phyloP scores from a whole-genome alignment of 1,140 invertebrate genomes.

The Sitobion miscanthi region DNA sequence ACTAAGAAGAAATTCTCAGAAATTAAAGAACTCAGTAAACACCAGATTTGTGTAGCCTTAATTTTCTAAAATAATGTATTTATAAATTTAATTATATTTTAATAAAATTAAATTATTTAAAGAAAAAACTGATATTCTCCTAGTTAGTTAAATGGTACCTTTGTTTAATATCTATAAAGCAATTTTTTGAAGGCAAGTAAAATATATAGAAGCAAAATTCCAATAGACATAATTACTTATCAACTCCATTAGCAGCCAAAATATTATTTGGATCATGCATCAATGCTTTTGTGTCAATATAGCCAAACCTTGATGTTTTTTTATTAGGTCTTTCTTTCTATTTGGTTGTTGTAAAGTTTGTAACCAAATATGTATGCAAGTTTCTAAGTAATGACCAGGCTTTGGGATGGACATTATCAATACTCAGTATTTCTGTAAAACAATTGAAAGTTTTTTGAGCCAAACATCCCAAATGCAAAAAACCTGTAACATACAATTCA shows the following conservation, averaged over 20 bases:
- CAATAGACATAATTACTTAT: background rate
- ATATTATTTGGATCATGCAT: background rate
- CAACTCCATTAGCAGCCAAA: background rate
- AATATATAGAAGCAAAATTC: background rate
- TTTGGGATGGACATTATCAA: background rate
- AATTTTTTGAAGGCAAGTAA: background rate
- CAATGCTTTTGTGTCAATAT: background rate
- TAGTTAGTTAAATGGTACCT: background rate
- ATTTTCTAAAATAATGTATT: background rate
- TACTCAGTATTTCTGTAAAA: background rate
- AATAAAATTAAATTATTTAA: background rate
- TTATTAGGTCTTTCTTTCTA: background rate
- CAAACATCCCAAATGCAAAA: slow-evolving; percentile 91
- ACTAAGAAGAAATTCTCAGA: no score
- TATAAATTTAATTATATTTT: background rate
- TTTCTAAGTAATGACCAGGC: background rate
- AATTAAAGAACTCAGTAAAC: no score
- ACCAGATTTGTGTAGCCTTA: background rate
- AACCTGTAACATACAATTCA: slow-evolving; percentile 64
- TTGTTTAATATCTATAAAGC: no score
- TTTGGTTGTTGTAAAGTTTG: background rate
- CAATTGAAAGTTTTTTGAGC: slow-evolving; percentile 64
- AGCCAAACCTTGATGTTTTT: background rate
- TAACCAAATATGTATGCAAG: background rate
- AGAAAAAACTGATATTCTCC: background rate